A percentile compares a stretch with the other conserved stretches of the same genome.
These are phyloP conservation scores for Eristalinus aeneus DNA, from an alignment of 2,888 invertebrate genomes.

Conservation along the genomic window DNA sequence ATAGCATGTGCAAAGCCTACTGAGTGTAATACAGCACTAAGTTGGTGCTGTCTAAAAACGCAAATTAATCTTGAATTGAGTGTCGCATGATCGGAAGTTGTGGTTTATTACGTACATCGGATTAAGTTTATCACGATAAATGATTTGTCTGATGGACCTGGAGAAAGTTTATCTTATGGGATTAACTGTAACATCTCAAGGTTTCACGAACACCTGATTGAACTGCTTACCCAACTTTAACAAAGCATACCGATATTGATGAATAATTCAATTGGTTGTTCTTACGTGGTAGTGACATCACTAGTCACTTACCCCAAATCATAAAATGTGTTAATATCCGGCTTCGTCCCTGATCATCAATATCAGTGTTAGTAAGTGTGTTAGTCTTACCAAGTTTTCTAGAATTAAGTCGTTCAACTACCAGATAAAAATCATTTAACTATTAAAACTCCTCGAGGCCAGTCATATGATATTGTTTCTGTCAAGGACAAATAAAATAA, in stretches of 20 bases:
- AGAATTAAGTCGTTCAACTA: background rate
- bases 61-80: constrained; percentile 28
- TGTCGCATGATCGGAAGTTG: constrained; percentile 46
- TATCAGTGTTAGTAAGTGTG: background rate
- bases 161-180: background rate
- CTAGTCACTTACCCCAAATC: background rate
- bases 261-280: background rate
- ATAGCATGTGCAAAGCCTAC: background rate
- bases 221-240: background rate
- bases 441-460: background rate
- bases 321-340: background rate
- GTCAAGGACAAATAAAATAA: background rate
- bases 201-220: background rate
- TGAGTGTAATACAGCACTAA: constrained; percentile 3
- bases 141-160: background rate
- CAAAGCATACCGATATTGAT: background rate
- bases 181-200: background rate
- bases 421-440: background rate
- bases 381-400: background rate
- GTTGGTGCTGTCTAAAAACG: background rate
- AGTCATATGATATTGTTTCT: background rate
- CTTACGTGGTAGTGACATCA: background rate
- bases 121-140: constrained; percentile 7
- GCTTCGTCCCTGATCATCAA: background rate
- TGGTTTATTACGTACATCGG: constrained; percentile 4